Base-by-base conservation (phyloP, 2,888 invertebrate genomes). In the Ophion ellenae region DNA sequence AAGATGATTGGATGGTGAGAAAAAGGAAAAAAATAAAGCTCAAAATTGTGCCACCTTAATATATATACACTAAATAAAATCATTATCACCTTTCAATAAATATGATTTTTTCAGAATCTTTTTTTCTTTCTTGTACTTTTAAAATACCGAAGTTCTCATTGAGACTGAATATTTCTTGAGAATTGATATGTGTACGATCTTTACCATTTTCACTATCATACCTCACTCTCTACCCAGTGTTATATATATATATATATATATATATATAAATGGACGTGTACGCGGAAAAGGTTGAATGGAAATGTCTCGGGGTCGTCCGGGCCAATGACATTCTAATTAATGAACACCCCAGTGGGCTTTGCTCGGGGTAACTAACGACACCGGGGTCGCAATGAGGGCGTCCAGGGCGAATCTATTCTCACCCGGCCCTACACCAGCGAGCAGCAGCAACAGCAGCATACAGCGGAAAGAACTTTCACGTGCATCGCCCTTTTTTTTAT, bases 261-360 rank as follows among this genome's bases (percentile, higher is more conserved):
- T 73, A 47, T 53, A 64, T 24, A 66, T 36, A 5, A 3, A 36
- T 7, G 2, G 4, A 53, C n/a, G 17, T 67, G 66, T 69, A 59
- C 45, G 75, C 75, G 67, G 28, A 64, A 78, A 83, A 79, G 70
- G 83, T 83, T 80, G 80, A 82, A 75, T 83, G 76, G 80, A 83
- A 85, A 76, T 83, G 71, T 83, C 79, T 79, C 82, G 79, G 69
- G 83, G 76, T 83, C 80, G 83, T 71, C n/a, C 57, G 63, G 83
- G 85, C 83, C 83, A 85, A 76, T 85, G 83, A 80, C 85, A 85
- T 85, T 85, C 73, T 85, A 85, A 80, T 85, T 80, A 83, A 85
- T 85, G 83, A 85, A 83, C 61, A 80, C 61, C 67, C 79, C 71
- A 57, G 61, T n/a, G 73, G 57, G 61, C 17, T 63, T 40, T 78